Conservation (phyloP, 1,140 invertebrate species). For the Zelostemma sp. region DNA sequence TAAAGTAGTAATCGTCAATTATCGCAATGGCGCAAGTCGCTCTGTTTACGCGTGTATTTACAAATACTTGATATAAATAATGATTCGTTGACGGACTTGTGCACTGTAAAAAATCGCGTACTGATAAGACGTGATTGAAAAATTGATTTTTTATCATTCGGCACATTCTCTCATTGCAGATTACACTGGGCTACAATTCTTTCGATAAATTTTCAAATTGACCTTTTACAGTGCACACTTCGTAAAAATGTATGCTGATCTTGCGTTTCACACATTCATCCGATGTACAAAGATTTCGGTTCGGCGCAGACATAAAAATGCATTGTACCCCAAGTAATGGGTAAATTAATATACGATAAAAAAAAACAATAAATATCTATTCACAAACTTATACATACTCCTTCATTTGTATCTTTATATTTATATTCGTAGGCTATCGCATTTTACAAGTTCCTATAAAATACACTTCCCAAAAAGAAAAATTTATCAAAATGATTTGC, state of each 20-base stretch:
- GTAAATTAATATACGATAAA: slow-evolving; percentile 64
- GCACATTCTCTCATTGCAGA: no score
- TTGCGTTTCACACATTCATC: background rate
- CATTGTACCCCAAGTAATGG: slow-evolving; percentile 47
- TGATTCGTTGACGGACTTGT: slow-evolving; percentile 20
- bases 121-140: background rate
- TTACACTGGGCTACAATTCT: no score
- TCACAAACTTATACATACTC: slow-evolving; percentile 64
- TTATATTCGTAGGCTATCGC: slow-evolving; percentile 10
- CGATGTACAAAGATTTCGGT: slow-evolving; percentile 9
- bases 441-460: slow-evolving; percentile 27
- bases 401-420: slow-evolving; percentile 34
- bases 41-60: slow-evolving; percentile 53
- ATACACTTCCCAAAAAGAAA: no score
- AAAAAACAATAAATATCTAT: slow-evolving; percentile 71
- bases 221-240: background rate
- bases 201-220: no score
- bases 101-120: slow-evolving; percentile 18
- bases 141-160: background rate
- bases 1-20: slow-evolving; percentile 66
- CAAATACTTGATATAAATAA: slow-evolving; percentile 41
- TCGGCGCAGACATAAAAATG: slow-evolving; percentile 46
- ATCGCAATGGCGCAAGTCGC: slow-evolving; percentile 54
- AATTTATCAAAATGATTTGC: no score
- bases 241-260: background rate